Conservation (phyloP, 2,888 invertebrate species). For the Coelogynopora nodosa region DNA sequence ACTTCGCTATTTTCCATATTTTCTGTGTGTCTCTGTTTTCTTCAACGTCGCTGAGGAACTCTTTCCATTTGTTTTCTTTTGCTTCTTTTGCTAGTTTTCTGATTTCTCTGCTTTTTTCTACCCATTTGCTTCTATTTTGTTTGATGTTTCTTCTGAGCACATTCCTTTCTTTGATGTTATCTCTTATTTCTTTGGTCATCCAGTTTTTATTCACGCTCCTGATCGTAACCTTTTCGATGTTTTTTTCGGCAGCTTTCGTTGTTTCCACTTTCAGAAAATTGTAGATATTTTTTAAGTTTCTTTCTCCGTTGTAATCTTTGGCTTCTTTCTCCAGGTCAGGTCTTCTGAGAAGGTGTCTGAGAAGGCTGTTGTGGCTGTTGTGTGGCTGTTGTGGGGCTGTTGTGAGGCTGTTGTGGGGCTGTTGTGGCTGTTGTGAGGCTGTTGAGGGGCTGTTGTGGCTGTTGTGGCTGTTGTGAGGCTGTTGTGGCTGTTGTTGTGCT, state of each 20-base stretch:
- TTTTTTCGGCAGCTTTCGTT: background rate
- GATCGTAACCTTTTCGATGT: background rate
- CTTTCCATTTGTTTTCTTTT: background rate
- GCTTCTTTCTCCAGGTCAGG: background rate
- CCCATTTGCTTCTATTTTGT: background rate
- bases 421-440: no score
- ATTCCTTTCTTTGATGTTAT: background rate
- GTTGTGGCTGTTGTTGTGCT: no score
- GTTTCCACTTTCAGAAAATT: constrained; percentile 17
- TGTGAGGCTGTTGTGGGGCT: no score
- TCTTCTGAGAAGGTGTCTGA: no score
- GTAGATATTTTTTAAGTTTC: background rate
- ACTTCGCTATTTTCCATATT: background rate
- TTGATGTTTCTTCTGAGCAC: background rate
- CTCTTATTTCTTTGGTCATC: background rate
- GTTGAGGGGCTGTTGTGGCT: no score
- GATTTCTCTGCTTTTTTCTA: constrained; percentile 10
- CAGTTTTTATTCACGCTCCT: background rate
- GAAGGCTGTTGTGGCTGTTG: no score
- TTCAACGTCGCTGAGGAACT: background rate
- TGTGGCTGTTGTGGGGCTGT: no score
- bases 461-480: no score
- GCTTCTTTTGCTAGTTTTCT: background rate
- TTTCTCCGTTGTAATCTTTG: background rate
- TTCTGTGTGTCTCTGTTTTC: background rate